These are phyloP conservation scores for Clinocottus analis DNA, from an alignment of 2,113 vertebrate genomes.

Conservation along the genomic window DNA sequence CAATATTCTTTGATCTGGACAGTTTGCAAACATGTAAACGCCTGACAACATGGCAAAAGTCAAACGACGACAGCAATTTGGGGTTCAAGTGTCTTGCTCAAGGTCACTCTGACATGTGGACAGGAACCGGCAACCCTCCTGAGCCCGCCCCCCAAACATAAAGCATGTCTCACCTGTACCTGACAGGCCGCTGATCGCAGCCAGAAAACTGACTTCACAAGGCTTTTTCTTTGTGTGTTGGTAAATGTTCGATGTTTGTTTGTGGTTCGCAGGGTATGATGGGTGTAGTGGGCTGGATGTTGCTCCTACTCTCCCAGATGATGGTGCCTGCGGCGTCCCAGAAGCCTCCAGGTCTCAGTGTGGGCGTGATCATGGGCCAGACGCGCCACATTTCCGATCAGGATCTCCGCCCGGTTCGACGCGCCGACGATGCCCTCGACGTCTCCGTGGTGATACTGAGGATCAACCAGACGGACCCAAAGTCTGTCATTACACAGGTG, in stretches of 20 bases:
- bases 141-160: too few relatives aligned
- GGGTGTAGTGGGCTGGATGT: constrained; percentile 88
- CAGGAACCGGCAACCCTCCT: background rate
- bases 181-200: too few relatives aligned
- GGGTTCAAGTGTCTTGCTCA: background rate
- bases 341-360: constrained; percentile 90
- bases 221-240: background rate
- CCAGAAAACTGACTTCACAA: too few relatives aligned
- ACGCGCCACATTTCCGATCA: constrained; percentile 88
- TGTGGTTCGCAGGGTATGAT: constrained; percentile 79
- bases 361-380: constrained; percentile 93
- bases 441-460: constrained; percentile 90
- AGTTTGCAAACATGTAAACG: constrained; percentile 6
- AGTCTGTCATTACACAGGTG: constrained; percentile 83
- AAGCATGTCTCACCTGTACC: constrained; percentile 4
- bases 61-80: background rate
- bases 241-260: background rate
- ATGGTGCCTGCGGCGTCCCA: constrained; percentile 85
- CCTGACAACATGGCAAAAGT: background rate
- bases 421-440: constrained; percentile 87
- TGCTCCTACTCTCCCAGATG: constrained; percentile 89
- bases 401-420: constrained; percentile 87
- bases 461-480: constrained; percentile 95
- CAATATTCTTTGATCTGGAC: background rate
- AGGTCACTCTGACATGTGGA: background rate